Evolutionary conservation across 1,140 invertebrate species (phyloP).

Genomic region (Drosophila repleta): DNA sequence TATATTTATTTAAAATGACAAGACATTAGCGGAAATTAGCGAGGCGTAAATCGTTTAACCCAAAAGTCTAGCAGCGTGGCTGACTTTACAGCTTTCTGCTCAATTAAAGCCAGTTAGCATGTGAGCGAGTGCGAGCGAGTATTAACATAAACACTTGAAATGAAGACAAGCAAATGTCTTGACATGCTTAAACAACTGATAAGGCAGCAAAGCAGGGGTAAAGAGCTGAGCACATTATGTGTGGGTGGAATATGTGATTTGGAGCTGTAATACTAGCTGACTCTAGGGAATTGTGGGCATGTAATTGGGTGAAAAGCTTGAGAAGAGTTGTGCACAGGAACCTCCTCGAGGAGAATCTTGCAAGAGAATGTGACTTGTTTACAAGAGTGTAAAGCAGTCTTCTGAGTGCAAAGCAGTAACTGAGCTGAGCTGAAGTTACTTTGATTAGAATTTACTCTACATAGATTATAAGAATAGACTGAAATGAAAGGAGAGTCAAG

Average conservation of each 20-base stretch:
- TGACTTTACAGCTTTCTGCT: conserved; percentile 61
- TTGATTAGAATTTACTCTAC: too few relatives aligned
- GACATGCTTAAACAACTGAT: conserved; percentile 1
- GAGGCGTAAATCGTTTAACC: conserved; percentile 77
- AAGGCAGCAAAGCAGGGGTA: background rate
- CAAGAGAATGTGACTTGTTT: too few relatives aligned
- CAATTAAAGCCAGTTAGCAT: conserved; percentile 49
- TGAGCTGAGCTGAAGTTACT: too few relatives aligned
- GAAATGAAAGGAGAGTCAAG: too few relatives aligned
- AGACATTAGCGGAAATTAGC: conserved; percentile 80
- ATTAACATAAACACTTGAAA: conserved; percentile 23
- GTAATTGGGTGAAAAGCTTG: background rate
- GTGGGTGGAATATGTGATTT: background rate
- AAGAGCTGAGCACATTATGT: background rate
- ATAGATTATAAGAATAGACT: too few relatives aligned
- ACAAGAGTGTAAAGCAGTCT: too few relatives aligned
- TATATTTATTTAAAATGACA: conserved; percentile 52
- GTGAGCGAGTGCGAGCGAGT: conserved; percentile 11
- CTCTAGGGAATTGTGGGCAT: background rate
- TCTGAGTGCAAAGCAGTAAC: too few relatives aligned
- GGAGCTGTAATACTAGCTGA: too few relatives aligned
- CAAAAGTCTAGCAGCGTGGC: conserved; percentile 43
- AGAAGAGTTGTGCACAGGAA: too few relatives aligned
- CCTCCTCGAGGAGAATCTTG: too few relatives aligned
- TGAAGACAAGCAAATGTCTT: background rate